Evolutionary conservation across 2,888 invertebrate species (phyloP).

Genomic region (Dioctria linearis): DNA sequence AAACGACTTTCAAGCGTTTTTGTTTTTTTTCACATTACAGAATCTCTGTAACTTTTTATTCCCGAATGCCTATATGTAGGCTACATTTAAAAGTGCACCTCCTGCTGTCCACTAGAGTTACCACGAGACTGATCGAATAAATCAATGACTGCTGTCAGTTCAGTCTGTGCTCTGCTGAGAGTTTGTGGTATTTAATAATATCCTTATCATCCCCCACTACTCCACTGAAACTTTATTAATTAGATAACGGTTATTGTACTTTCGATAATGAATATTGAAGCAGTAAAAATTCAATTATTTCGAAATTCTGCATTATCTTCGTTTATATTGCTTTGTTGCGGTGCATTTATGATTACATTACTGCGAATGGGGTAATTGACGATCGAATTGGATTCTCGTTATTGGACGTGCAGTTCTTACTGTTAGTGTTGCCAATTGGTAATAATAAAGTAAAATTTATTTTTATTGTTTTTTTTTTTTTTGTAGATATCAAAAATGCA

Average conservation of each 20-base stretch:
- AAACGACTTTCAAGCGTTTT: too few relatives aligned
- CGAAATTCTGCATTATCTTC: background rate
- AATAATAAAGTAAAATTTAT: too few relatives aligned
- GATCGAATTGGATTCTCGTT: too few relatives aligned
- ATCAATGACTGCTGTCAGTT: background rate
- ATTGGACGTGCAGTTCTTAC: too few relatives aligned
- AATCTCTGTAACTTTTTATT: background rate
- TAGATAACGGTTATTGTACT: slow-evolving; percentile 14
- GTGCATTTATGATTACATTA: too few relatives aligned
- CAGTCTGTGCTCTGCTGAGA: background rate
- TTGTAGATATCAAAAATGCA: too few relatives aligned
- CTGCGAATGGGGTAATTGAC: too few relatives aligned
- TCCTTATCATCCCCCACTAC: slow-evolving; percentile 9
- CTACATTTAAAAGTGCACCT: background rate
- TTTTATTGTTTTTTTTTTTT: too few relatives aligned
- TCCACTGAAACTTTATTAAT: slow-evolving; percentile 29
- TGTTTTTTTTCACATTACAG: background rate
- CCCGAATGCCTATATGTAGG: background rate
- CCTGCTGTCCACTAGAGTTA: background rate
- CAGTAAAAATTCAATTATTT: slow-evolving; percentile 6
- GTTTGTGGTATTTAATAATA: slow-evolving; percentile 9
- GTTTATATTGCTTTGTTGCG: background rate
- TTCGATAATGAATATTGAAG: slow-evolving; percentile 28
- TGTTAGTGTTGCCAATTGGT: too few relatives aligned
- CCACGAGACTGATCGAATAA: background rate